Evolutionary conservation across 2,797 vertebrate species (phyloP), one percentile per base, ranked within the genome.

Genomic region (Hemitrygon akajei): DNA sequence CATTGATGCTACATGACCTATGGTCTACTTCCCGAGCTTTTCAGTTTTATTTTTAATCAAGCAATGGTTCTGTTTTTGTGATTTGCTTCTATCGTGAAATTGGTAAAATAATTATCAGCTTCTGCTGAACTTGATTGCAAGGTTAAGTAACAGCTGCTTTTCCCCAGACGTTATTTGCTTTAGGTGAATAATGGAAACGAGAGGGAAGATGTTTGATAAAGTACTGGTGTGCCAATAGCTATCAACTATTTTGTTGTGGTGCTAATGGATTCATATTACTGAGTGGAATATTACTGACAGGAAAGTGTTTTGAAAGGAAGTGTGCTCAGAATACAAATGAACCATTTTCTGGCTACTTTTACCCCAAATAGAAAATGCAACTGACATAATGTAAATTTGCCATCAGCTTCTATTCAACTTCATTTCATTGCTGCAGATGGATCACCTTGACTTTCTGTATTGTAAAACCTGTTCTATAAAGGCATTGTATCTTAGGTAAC

Each of bases 361-460:
- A 95, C 94, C 94, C 93, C 73, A 60, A 94, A 93, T 93, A 75
- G 81, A 94, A 94, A 94, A 94, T 94, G 94, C 95, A 94, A 94
- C 94, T 94, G 95, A 95, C 95, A 95, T 94, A 94, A 94, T 95
- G 95, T 96, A 94, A 95, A 95, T 95, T 95, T 95, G 94, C 94
- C 94, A 94, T 95, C 94, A 94, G 69, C 66, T 94, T 94, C 71
- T 93, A 89, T 94, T 94, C 94, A 82, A 34, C 87, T 71, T 4
- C 69, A 66, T 73, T 58, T 11, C 63, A 63, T 69, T 10, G 0
- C 27, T 30, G 25, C 0, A 14, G 81, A 10, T 7, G 1, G 56
- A n/a, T 86, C 30, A 60, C 82, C 82, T 86, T 86, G 82, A 86
- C 7, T 86, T 60, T 58, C 56, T 12, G 63, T 56, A 86, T n/a